These are phyloP conservation scores for Indicator indicator DNA, from an alignment of 2,113 vertebrate species.

Conservation along the genomic window DNA sequence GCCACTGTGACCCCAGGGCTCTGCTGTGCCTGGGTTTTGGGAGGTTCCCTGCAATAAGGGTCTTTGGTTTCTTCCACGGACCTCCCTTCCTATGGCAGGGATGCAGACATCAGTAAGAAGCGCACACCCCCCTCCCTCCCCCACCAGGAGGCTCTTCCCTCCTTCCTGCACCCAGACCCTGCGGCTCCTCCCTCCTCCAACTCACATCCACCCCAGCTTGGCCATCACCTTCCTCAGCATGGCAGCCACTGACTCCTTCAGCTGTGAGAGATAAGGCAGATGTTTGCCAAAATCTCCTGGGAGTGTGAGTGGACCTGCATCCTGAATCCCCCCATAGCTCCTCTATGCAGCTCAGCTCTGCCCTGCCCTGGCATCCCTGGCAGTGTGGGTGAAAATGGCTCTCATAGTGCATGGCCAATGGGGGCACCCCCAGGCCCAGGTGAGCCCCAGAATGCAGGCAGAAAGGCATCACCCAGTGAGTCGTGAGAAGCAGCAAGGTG, in stretches of 20 bases:
- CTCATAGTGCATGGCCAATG: rapidly evolving
- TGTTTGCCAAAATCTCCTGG: background rate
- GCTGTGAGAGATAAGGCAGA: background rate
- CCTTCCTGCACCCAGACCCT: background rate
- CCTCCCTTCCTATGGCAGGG: background rate
- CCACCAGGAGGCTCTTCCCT: background rate
- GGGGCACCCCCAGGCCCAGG: background rate
- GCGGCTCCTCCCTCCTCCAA: background rate
- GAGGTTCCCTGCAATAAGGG: background rate
- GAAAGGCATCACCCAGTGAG: background rate
- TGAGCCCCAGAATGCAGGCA: background rate
- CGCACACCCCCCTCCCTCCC: too few relatives aligned
- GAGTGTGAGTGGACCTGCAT: background rate
- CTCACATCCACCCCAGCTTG: background rate
- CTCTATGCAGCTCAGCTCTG: background rate
- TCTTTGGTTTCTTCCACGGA: background rate
- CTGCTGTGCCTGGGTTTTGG: background rate
- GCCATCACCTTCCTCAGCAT: background rate
- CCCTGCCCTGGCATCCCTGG: background rate
- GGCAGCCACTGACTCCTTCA: background rate
- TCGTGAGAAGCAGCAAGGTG: background rate
- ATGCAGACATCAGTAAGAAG: background rate
- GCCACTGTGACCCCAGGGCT: rapidly evolving
- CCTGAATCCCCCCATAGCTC: background rate
- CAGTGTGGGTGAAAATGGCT: background rate